phyloP scores from a whole-genome alignment of 64 coral and sea anemone species.

The Pocillopora verrucosa region DNA sequence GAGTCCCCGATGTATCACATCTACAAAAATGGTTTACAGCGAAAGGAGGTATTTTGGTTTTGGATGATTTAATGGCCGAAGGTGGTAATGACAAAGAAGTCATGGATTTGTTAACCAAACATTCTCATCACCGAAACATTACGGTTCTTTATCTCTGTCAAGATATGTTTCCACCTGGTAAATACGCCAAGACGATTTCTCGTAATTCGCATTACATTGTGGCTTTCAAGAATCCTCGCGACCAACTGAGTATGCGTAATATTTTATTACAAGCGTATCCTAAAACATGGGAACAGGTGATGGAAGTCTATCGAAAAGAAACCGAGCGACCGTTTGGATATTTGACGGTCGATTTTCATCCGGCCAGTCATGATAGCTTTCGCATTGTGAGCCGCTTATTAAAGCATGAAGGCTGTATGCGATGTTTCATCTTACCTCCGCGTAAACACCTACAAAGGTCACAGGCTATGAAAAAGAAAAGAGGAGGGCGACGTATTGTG shows the following conservation, averaged over 20 bases:
- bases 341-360: conserved; percentile 1
- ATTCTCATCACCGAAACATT: conserved; percentile 46
- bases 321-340: neutral
- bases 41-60: conserved; percentile 28
- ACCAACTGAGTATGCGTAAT: conserved; percentile 4
- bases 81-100: conserved; percentile 22
- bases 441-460: neutral
- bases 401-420: neutral
- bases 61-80: conserved; percentile 36
- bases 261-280: neutral
- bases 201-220: conserved; percentile 51
- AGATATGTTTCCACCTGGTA: conserved; percentile 40
- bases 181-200: conserved; percentile 10
- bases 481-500: neutral
- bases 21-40: neutral
- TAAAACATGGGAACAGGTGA: neutral
- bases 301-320: neutral
- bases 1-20: neutral
- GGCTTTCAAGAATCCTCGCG: conserved; percentile 33
- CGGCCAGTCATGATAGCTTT: too few species aligned
- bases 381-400: neutral
- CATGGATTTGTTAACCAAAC: conserved; percentile 16
- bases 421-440: neutral
- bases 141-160: conserved; percentile 8
- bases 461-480: neutral